Base-by-base conservation (phyloP, 2,113 vertebrate species). In the Gasterosteus aculeatus region DNA sequence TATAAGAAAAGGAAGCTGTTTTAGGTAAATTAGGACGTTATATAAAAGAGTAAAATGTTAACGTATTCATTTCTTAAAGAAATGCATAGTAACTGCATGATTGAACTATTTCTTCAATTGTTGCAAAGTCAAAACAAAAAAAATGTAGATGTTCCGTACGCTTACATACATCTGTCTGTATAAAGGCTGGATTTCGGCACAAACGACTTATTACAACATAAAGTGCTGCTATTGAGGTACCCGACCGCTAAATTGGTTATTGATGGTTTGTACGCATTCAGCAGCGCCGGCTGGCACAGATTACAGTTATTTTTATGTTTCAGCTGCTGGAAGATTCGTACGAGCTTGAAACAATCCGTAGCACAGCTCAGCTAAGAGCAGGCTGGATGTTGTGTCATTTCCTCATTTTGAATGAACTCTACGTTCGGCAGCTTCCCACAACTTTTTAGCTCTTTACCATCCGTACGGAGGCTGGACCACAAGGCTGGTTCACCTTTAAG, bases 311-410 rank as follows among this genome's bases (percentile, higher is more conserved):
- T 47, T 26, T 47, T 4, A 59, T 56, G 15, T 63, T 74, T 76
- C 35, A 77, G 47, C 46, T 49, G 42, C 16, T 44, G 29, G 60
- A 73, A 78, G 58, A 84, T 60, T 71, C 35, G 44, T 16, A 80
- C 61, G 41, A 62, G 64, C 74, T 80, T 70, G 59, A 66, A 85
- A 77, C 64, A 74, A 85, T 78, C 56, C 51, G 72, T 56, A 71
- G 72, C 72, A 62, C 3, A 26, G 7, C 53, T 73, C 22, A 62
- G 63, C 74, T 57, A 74, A 62, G 65, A 70, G 70, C 66, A 75
- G 77, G 67, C 62, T 7, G 63, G 66, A 54, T 68, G 46, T 74
- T 65, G 33, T 68, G 60, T 75, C 59, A 75, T 69, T 82, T 82
- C 12, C 47, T 81, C 44, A 58, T 77, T 61, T 75, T 56, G 60